Conservation (phyloP, 92 coral and sea anemone genomes). For the Zoanthus solanderi region DNA sequence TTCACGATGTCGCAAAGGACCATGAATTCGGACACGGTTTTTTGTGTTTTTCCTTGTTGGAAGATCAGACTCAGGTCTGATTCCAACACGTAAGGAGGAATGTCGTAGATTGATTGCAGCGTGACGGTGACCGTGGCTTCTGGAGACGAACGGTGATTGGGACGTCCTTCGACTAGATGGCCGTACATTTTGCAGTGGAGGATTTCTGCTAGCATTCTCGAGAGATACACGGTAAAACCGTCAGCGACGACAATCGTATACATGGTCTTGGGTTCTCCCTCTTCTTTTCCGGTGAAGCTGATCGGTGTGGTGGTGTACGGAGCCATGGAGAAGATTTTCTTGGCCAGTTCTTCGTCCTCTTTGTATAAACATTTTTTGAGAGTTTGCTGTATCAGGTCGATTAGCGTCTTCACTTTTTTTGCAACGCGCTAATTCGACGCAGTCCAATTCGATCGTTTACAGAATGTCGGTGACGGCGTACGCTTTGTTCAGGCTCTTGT, state of each 20-base stretch:
- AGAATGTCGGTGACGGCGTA: background rate
- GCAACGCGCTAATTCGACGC: background rate
- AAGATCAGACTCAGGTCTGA: slow-evolving; percentile 12
- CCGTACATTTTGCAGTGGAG: slow-evolving; percentile 11
- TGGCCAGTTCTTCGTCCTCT: no score
- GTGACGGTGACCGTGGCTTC: background rate
- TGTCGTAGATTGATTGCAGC: background rate
- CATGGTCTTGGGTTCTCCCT: background rate
- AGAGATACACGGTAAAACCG: background rate
- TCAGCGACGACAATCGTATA: background rate
- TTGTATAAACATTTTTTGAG: no score
- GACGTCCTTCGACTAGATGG: background rate
- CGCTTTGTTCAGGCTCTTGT: background rate
- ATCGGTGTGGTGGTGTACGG: background rate
- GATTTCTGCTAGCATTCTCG: background rate
- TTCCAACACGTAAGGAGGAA: slow-evolving; percentile 11
- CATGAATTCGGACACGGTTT: background rate
- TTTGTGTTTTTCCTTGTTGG: slow-evolving; percentile 5
- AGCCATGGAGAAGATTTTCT: no score
- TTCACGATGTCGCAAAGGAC: background rate
- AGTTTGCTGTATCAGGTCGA: no score
- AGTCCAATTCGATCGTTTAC: background rate
- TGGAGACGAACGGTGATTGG: background rate
- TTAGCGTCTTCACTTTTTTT: no score
- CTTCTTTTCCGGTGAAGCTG: background rate